phyloP scores from a whole-genome alignment of 2,888 invertebrate species.

The Julus scandinavius region DNA sequence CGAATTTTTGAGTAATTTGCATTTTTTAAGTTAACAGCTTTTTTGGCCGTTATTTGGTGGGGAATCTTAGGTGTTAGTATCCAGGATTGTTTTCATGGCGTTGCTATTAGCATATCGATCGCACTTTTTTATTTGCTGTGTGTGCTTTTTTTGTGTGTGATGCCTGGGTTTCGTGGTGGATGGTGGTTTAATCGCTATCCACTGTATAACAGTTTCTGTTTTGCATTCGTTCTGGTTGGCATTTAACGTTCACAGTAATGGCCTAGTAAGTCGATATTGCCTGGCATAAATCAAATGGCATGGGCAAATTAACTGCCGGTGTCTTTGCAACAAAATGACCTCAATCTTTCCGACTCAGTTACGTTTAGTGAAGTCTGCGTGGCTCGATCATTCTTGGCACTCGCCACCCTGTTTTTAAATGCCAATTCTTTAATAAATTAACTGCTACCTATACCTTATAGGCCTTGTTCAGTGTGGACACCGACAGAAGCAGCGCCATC shows the following conservation, averaged over 20 bases:
- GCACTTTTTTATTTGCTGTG: background rate
- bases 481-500: background rate
- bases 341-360: conserved; percentile 27
- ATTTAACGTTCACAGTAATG: conserved; percentile 22
- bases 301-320: conserved; percentile 15
- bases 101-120: conserved; percentile 13
- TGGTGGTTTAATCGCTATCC: conserved; percentile 3
- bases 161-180: background rate
- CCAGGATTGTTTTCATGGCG: background rate
- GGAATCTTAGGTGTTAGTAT: background rate
- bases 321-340: conserved; percentile 22
- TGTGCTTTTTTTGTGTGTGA: background rate
- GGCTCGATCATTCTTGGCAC: conserved; percentile 1
- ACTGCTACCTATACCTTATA: background rate
- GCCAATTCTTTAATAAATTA: conserved; percentile 12
- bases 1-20: background rate
- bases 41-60: background rate
- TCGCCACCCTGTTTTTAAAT: conserved; percentile 27
- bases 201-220: conserved; percentile 16
- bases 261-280: conserved; percentile 10
- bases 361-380: conserved; percentile 21
- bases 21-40: background rate
- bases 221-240: conserved; percentile 33
- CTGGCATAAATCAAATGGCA: conserved; percentile 20
- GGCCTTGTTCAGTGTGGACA: background rate